phyloP scores from a whole-genome alignment of 2,888 invertebrate genomes.

The Scrobipalpa costella region DNA sequence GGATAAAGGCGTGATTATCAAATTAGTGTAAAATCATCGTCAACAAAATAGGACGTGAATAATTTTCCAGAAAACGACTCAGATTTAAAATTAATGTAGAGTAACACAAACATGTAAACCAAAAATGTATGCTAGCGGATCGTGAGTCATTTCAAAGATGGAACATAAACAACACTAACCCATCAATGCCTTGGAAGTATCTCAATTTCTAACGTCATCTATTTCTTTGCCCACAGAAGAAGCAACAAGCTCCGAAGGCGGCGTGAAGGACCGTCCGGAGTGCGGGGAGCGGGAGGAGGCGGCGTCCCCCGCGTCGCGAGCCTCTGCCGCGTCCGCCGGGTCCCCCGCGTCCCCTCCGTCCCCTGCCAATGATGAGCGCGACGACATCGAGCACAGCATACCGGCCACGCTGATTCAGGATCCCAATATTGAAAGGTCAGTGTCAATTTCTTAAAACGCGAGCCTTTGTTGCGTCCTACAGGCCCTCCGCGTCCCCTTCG shows the following conservation, averaged over 20 bases:
- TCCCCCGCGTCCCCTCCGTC: constrained; percentile 59
- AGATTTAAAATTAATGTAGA: too few species aligned
- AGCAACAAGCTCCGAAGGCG: constrained; percentile 81
- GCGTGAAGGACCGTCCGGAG: constrained; percentile 79
- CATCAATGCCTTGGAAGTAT: too few species aligned
- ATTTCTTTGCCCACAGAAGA: constrained; percentile 75
- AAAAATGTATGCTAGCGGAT: too few species aligned
- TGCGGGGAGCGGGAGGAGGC: constrained; percentile 74
- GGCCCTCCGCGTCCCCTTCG: background rate
- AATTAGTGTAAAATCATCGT: too few species aligned
- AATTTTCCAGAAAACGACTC: too few species aligned
- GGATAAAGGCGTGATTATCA: too few species aligned
- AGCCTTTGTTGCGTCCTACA: background rate
- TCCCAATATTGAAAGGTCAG: constrained; percentile 73
- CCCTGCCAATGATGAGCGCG: constrained; percentile 67
- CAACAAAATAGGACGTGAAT: too few species aligned
- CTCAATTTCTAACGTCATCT: background rate
- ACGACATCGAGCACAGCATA: constrained; percentile 80
- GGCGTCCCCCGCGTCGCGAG: constrained; percentile 66
- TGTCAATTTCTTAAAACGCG: background rate
- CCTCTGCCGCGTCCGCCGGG: constrained; percentile 57
- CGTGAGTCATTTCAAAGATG: too few species aligned
- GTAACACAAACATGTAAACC: too few species aligned
- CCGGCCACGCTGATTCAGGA: constrained; percentile 79
- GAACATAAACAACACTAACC: too few species aligned